phyloP scores from a whole-genome alignment of 2,797 vertebrate species.

The Mormyrus proboscirostris region DNA sequence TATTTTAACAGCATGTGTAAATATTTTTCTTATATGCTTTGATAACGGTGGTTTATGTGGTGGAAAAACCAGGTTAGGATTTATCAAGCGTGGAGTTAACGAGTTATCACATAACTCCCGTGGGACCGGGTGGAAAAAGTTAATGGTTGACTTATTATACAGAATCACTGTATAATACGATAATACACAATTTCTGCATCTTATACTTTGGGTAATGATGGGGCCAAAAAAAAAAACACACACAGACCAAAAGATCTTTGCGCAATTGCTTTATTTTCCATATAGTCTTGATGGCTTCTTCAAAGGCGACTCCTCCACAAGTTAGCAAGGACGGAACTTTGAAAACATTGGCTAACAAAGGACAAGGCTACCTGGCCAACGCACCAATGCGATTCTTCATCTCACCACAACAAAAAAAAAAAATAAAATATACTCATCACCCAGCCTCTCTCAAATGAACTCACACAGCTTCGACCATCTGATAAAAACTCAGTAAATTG shows the following conservation, averaged over 20 bases:
- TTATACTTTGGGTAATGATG: not conserved
- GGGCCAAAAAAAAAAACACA: not conserved
- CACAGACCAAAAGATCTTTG: not conserved
- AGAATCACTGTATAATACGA: not conserved
- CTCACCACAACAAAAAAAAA: not conserved
- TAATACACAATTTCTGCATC: not conserved
- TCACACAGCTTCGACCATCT: not conserved
- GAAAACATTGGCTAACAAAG: not conserved
- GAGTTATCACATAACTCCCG: not conserved
- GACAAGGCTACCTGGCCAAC: too few relatives aligned
- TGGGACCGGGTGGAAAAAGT: not conserved
- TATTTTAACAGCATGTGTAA: conserved; percentile 12
- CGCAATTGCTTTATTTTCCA: not conserved
- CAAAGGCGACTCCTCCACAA: not conserved
- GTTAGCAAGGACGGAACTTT: not conserved
- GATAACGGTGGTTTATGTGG: not conserved
- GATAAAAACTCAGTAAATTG: not conserved
- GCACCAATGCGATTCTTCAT: not conserved
- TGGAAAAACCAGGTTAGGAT: not conserved
- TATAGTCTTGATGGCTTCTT: not conserved
- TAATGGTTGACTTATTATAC: not conserved
- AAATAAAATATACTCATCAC: not conserved
- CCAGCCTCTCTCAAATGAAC: not conserved
- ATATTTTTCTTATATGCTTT: not conserved
- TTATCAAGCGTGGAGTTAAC: not conserved